phyloP scores from a whole-genome alignment of 2,888 invertebrate genomes.

The Drosophila atroscutellata region DNA sequence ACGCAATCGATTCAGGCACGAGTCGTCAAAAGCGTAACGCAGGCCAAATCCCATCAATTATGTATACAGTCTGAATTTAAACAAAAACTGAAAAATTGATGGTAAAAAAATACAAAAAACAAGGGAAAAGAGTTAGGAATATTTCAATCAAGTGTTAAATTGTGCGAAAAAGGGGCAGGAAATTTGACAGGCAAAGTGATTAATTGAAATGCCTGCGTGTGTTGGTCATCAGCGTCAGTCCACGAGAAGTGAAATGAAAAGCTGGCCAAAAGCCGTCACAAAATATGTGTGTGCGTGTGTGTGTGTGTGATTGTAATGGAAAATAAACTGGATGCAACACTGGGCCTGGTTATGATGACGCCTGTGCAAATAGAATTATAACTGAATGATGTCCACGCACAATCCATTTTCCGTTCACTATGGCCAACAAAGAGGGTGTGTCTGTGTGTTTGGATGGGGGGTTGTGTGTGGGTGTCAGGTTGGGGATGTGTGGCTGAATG shows the following conservation, averaged over 20 bases:
- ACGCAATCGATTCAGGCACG: slow-evolving; percentile 43
- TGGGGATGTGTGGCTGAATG: background rate
- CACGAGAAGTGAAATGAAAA: slow-evolving; percentile 53
- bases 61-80: slow-evolving; percentile 55
- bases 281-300: slow-evolving; percentile 11
- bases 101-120: background rate
- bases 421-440: background rate
- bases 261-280: slow-evolving; percentile 45
- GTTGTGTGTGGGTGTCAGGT: background rate
- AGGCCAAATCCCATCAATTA: slow-evolving; percentile 53
- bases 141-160: slow-evolving; percentile 13
- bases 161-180: background rate
- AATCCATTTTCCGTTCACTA: slow-evolving; percentile 17
- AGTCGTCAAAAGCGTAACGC: slow-evolving; percentile 11
- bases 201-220: slow-evolving; percentile 62
- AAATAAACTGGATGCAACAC: slow-evolving; percentile 3
- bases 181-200: slow-evolving; percentile 41
- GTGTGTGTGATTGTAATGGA: slow-evolving; percentile 11
- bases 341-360: slow-evolving; percentile 37
- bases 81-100: slow-evolving; percentile 9
- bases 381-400: slow-evolving; percentile 64
- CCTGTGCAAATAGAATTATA: slow-evolving; percentile 63
- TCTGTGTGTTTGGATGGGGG: background rate
- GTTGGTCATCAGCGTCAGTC: slow-evolving; percentile 59
- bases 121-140: slow-evolving; percentile 5